Evolutionary conservation across 2,797 vertebrate genomes (phyloP), one percentile per base, ranked within the genome.

Genomic region (Onychomys torridus): DNA sequence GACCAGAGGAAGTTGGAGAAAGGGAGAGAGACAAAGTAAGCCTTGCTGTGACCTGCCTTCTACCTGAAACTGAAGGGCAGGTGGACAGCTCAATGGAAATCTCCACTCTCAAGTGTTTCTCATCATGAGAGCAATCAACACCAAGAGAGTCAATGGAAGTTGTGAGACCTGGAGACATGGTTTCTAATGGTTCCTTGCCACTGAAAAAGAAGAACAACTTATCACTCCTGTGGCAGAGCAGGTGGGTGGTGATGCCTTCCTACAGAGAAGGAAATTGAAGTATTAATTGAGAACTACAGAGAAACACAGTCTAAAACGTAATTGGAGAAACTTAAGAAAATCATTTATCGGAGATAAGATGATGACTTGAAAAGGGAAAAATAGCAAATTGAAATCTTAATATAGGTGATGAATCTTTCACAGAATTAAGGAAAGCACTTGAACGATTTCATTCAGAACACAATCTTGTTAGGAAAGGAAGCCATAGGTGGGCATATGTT

Each of bases 211-310:
- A 71, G 37, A 4, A 55, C 89, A 96, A 94, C 12, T 3, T 1
- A 32, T 61, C 95, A 63, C 95, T 90, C 77, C 79, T 76, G 37
- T 92, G 86, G 81, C 73, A 52, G 65, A 43, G 49, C 61, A 81
- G 89, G 79, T 87, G 34, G 95, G 96, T 69, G 92, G 84, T 10
- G 32, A 82, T 10, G 69, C 69, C 46, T 82, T 95, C 95, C 96
- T 52, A 86, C 7, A 32, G 95, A 94, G 96, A 97, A 94, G 94
- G 90, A 97, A 97, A 98, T 93, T 94, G 90, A 97, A 97, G 95
- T 75, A 82, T 90, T 97, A 96, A 98, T 88, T 97, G 95, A 95
- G 13, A 89, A 65, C 79, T 52, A 78, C 12, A 2, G 82, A 95
- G 91, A 96, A 90, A 94, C 49, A 91, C 11, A 17, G 46, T 46